Base-by-base conservation (phyloP, 2,888 invertebrate genomes). In the Carcina quercana region DNA sequence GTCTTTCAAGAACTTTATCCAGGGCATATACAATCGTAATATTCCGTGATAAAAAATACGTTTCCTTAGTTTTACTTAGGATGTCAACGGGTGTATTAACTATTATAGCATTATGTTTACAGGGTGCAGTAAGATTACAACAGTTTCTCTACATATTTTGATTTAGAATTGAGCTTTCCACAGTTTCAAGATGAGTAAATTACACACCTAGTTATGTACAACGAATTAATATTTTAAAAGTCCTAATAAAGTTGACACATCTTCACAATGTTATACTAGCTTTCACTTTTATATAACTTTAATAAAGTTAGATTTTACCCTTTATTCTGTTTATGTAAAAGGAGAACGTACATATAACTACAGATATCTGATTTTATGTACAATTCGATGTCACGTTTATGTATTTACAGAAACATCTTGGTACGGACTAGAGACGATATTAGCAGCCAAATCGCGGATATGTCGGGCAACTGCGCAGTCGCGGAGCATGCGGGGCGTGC, bases 161-260 rank as follows among this genome's bases (percentile, higher is more conserved):
- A 38, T 69, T 71, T 68, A 68, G 68, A 73, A 70, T 72, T 68
- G 66, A 72, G 71, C 65, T 68, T 68, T 56, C 53, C 60, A 53
- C 50, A 44, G 48, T 50, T 45, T 51, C 45, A 27, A 32, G 31
- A 15, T n/a, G 5, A 37, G 46, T 51, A 44, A 49, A 37, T 40
- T 43, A 46, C 43, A 47, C 11, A 38, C 45, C 35, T 21, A 25
- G n/a, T n/a, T n/a, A n/a, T n/a, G n/a, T n/a, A n/a, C n/a, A n/a
- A n/a, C n/a, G n/a, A n/a, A n/a, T n/a, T n/a, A n/a, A n/a, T n/a
- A n/a, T n/a, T n/a, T n/a, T n/a, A n/a, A n/a, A n/a, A n/a, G n/a
- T n/a, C n/a, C n/a, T n/a, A n/a, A n/a, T n/a, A n/a, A n/a, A n/a
- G n/a, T n/a, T n/a, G n/a, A n/a, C n/a, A n/a, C n/a, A n/a, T n/a